Percentiles rank a stretch among this genome's conserved stretches.
phyloP scores from a whole-genome alignment of 1,140 invertebrate genomes.

The Eubasilissa regina region DNA sequence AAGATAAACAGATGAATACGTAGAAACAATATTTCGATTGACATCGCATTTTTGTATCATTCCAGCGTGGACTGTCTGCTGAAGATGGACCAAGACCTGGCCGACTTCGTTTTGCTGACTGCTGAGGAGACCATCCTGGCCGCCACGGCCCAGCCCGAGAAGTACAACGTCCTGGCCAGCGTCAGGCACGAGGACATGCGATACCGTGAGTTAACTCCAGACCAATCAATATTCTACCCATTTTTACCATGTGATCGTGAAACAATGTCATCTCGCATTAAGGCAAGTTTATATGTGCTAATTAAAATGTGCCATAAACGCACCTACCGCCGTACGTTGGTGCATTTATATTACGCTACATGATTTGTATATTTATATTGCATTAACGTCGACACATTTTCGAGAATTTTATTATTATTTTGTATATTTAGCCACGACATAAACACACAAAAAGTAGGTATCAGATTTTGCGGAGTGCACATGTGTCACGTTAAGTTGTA shows the following conservation, averaged over 20 bases:
- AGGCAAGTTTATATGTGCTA: background rate
- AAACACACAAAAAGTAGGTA: no score
- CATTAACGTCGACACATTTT: no score
- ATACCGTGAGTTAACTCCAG: slow-evolving; percentile 59
- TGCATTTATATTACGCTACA: background rate
- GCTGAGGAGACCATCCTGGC: slow-evolving; percentile 73
- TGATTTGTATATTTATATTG: background rate
- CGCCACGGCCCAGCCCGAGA: slow-evolving; percentile 67
- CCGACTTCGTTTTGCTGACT: slow-evolving; percentile 73
- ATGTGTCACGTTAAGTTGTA: no score
- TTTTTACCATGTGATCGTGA: background rate
- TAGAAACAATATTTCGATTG: background rate
- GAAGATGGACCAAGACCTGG: slow-evolving; percentile 66
- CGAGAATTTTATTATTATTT: no score
- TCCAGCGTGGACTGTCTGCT: slow-evolving; percentile 73
- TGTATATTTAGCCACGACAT: no score
- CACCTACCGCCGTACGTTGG: background rate
- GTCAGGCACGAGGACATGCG: slow-evolving; percentile 66
- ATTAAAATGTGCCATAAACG: background rate
- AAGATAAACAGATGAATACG: no score
- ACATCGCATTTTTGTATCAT: background rate
- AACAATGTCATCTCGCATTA: background rate
- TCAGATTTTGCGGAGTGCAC: no score
- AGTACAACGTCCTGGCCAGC: slow-evolving; percentile 68
- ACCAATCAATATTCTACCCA: no score